Evolutionary conservation across 2,888 invertebrate genomes (phyloP).

Genomic region (Aleiodes alternator): DNA sequence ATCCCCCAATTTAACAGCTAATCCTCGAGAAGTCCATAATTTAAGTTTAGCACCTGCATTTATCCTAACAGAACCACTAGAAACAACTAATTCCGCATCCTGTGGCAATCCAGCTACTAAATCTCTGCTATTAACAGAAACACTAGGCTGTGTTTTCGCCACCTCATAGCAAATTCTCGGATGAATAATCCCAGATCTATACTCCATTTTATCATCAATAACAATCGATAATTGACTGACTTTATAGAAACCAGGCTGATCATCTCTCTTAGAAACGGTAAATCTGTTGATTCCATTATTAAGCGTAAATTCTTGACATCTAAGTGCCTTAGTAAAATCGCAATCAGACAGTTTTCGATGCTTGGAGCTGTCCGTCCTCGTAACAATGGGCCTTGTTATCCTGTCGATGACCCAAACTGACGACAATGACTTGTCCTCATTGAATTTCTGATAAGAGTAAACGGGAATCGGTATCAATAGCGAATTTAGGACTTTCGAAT

Average conservation of each 20-base stretch:
- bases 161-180: conserved; percentile 79
- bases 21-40: conserved; percentile 82
- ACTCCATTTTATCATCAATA: conserved; percentile 82
- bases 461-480: conserved; percentile 81
- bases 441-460: conserved; percentile 84
- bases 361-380: conserved; percentile 84
- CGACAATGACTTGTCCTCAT: conserved; percentile 88
- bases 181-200: conserved; percentile 81
- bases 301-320: conserved; percentile 76
- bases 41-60: conserved; percentile 80
- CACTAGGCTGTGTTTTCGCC: conserved; percentile 77
- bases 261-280: conserved; percentile 79
- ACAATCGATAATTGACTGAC: conserved; percentile 83
- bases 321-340: conserved; percentile 81
- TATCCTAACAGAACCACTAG: conserved; percentile 87
- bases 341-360: conserved; percentile 82
- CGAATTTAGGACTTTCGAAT: conserved; percentile 80
- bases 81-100: conserved; percentile 84
- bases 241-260: conserved; percentile 83
- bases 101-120: conserved; percentile 90
- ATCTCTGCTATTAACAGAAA: conserved; percentile 80
- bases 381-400: conserved; percentile 80
- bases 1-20: conserved; percentile 77
- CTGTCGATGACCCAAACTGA: conserved; percentile 85
- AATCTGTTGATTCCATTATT: conserved; percentile 83